phyloP scores from a whole-genome alignment of 1,140 invertebrate species.

The Leptopilina boulardi region DNA sequence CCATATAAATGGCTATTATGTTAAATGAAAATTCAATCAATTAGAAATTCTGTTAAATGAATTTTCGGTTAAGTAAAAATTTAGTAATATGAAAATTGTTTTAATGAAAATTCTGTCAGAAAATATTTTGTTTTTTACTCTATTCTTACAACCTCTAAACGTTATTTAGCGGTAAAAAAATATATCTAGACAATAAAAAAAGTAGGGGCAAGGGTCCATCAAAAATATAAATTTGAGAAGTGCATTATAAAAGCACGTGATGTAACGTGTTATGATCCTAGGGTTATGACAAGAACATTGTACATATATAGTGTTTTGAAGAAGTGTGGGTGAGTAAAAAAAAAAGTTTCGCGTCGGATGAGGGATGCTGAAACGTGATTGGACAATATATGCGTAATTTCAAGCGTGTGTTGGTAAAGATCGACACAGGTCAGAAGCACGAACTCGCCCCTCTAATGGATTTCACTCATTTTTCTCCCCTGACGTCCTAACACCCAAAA shows the following conservation, averaged over 20 bases:
- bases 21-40: no score
- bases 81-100: no score
- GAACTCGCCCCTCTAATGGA: conserved; percentile 73
- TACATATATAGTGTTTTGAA: not conserved
- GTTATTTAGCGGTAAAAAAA: no score
- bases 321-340: conserved; percentile 4
- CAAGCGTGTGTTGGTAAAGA: conserved; percentile 39
- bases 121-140: no score
- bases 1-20: no score
- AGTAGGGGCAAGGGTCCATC: not conserved
- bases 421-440: conserved; percentile 49
- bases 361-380: conserved; percentile 37
- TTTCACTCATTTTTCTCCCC: conserved; percentile 76
- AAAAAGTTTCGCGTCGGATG: conserved; percentile 2
- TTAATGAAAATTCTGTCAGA: no score
- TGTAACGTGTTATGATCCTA: conserved; percentile 26
- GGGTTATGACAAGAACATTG: conserved; percentile 11
- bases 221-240: not conserved
- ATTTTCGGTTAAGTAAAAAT: no score
- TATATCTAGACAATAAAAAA: no score
- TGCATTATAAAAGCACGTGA: conserved; percentile 17
- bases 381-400: conserved; percentile 41
- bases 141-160: not conserved
- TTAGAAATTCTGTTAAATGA: no score
- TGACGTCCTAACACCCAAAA: conserved; percentile 55